Conservation (phyloP, 2,888 invertebrate genomes). For the Tanytarsus gracilentus region DNA sequence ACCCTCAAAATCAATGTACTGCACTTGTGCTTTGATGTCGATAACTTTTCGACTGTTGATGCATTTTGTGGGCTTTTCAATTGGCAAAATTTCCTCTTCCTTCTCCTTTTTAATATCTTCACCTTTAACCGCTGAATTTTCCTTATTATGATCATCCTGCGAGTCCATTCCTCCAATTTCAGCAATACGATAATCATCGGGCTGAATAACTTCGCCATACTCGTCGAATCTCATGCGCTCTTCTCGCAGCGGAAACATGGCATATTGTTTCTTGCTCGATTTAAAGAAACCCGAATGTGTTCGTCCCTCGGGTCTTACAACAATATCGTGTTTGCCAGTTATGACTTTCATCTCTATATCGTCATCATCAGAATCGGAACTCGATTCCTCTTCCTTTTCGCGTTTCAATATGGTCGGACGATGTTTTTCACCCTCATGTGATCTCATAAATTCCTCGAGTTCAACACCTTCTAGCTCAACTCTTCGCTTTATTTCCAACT, state of each 20-base stretch:
- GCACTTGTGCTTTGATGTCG: conserved; percentile 73
- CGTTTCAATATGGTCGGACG: conserved; percentile 42
- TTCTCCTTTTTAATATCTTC: conserved; percentile 33
- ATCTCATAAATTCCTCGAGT: conserved; percentile 63
- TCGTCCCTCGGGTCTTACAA: conserved; percentile 64
- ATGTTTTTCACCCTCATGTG: conserved; percentile 48
- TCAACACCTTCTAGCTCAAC: conserved; percentile 69
- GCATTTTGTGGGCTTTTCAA: conserved; percentile 87
- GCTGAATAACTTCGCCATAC: conserved; percentile 90
- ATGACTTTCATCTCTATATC: conserved; percentile 79
- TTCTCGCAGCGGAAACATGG: conserved; percentile 93
- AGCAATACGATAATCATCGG: conserved; percentile 82
- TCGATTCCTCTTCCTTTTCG: conserved; percentile 58
- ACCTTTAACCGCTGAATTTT: conserved; percentile 34
- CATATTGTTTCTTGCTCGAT: conserved; percentile 82
- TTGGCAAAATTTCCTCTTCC: conserved; percentile 37
- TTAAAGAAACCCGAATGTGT: conserved; percentile 74
- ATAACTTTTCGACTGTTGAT: conserved; percentile 63
- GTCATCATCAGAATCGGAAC: conserved; percentile 63
- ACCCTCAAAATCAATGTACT: conserved; percentile 96
- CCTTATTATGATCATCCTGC: conserved; percentile 38
- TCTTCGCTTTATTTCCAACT: conserved; percentile 58
- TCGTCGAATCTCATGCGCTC: conserved; percentile 88
- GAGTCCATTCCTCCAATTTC: conserved; percentile 47
- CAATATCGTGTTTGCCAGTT: conserved; percentile 80